Percentiles rank a stretch among this genome's conserved stretches.
Evolutionary conservation across 1,140 invertebrate genomes (phyloP).

Genomic region (Drosophila kikkawai): DNA sequence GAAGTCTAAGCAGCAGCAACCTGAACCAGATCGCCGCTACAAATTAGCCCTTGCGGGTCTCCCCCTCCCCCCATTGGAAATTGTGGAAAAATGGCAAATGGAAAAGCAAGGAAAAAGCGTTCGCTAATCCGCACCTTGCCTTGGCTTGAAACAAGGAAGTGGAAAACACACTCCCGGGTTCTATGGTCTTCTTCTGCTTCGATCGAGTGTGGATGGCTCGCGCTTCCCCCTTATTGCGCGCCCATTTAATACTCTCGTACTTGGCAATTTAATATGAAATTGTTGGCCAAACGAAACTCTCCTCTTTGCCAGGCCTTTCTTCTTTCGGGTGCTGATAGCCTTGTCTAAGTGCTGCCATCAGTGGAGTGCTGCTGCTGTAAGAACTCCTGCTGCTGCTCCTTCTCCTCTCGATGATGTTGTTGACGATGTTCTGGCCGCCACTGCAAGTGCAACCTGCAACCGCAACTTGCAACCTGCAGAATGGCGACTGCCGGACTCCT

Average conservation of each 20-base stretch:
- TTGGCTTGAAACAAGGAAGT: slow-evolving; percentile 69
- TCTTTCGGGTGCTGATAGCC: slow-evolving; percentile 76
- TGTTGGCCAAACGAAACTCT: slow-evolving; percentile 73
- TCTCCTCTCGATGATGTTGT: slow-evolving; percentile 64
- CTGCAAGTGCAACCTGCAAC: slow-evolving; percentile 48
- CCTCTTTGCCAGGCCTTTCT: slow-evolving; percentile 31
- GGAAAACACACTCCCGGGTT: slow-evolving; percentile 55
- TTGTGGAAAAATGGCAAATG: slow-evolving; percentile 22
- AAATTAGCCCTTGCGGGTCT: slow-evolving; percentile 78
- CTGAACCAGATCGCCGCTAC: slow-evolving; percentile 48
- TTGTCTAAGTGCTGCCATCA: slow-evolving; percentile 83
- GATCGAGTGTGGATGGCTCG: slow-evolving; percentile 47
- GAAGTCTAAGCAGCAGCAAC: slow-evolving; percentile 19
- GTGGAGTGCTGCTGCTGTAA: slow-evolving; percentile 43
- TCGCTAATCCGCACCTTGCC: slow-evolving; percentile 76
- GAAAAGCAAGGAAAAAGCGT: slow-evolving; percentile 23
- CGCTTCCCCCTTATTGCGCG: slow-evolving; percentile 42
- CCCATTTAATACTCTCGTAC: slow-evolving; percentile 71
- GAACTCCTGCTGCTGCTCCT: slow-evolving; percentile 26
- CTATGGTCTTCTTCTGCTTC: background rate
- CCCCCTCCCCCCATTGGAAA: slow-evolving; percentile 14
- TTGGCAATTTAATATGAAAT: slow-evolving; percentile 83
- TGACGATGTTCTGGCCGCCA: slow-evolving; percentile 60
- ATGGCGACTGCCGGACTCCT: slow-evolving; percentile 24
- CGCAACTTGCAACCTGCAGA: slow-evolving; percentile 26